Base-by-base conservation (phyloP, 2,113 vertebrate species). In the Dunckerocampus dactyliophorus region DNA sequence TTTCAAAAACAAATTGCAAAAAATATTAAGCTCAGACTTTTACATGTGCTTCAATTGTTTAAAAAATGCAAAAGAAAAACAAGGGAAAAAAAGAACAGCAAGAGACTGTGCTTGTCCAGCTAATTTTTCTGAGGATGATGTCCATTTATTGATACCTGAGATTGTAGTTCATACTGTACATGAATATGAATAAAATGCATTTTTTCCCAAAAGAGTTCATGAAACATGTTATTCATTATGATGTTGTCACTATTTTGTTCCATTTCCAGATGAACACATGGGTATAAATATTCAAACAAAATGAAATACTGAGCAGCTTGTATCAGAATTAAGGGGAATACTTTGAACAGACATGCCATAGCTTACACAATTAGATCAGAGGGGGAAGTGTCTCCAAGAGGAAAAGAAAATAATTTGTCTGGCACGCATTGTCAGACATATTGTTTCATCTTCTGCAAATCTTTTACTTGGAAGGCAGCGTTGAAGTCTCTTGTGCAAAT, bases 111-210 rank as follows among this genome's bases (percentile, higher is more conserved):
- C 86, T 89, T 87, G 84, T 84, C 70, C 76, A 83, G 81, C 59
- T 75, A 74, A 86, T 82, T 85, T 85, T 77, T 85, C 81, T 81
- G 76, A 80, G 80, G 85, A 79, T 79, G 81, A 84, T 75, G 80
- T 84, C 81, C 82, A 88, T 75, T 82, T 85, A 90, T 89, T 91
- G 87, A 90, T 89, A 89, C 83, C 76, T 85, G 88, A 89, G 88
- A 89, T 89, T 90, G 90, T 91, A 91, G 88, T 91, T 90, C 90
- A 88, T 89, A 89, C 86, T 86, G 84, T 90, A 89, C 84, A 90
- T 88, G 87, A 90, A 89, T 87, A 87, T 85, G 86, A 88, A 88
- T 89, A 90, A 91, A 90, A 89, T 83, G 80, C 77, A 70, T 77
- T 71, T 85, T 89, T 89, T 88, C 82, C 72, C 71, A 84, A 69